phyloP scores from a whole-genome alignment of 2,888 invertebrate genomes.

The Drosophila lutescens region DNA sequence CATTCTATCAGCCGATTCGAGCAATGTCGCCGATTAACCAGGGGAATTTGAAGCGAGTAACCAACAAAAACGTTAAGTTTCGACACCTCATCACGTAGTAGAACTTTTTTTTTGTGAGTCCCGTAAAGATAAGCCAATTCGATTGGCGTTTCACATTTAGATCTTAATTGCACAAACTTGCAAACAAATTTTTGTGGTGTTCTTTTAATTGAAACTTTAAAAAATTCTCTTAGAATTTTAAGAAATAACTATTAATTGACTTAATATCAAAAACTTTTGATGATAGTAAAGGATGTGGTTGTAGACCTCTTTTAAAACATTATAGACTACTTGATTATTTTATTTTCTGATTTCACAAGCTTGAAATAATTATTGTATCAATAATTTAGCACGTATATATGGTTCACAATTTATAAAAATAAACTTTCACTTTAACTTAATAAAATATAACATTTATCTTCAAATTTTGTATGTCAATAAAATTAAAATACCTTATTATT shows the following conservation, averaged over 20 bases:
- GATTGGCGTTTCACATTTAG: conserved; percentile 11
- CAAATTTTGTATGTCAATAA: no score
- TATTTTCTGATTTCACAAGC: no score
- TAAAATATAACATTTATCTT: no score
- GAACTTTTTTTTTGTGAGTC: background rate
- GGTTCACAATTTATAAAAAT: no score
- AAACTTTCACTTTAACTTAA: no score
- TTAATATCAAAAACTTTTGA: no score
- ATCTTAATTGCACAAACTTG: conserved; percentile 21
- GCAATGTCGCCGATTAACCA: conserved; percentile 17
- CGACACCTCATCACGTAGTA: conserved; percentile 25
- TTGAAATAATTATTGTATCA: no score
- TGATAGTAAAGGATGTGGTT: no score
- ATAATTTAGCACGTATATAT: no score
- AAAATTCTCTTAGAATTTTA: background rate
- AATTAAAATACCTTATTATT: no score
- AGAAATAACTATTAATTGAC: background rate
- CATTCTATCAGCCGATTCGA: conserved; percentile 13
- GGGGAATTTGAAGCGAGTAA: conserved; percentile 9
- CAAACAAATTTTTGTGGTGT: background rate
- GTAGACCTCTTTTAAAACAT: no score
- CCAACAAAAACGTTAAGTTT: conserved; percentile 8
- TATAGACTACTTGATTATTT: no score
- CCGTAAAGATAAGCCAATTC: conserved; percentile 17
- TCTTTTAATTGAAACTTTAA: background rate